Base-by-base conservation (phyloP, 2,797 vertebrate genomes). In the Danionella dracula region DNA sequence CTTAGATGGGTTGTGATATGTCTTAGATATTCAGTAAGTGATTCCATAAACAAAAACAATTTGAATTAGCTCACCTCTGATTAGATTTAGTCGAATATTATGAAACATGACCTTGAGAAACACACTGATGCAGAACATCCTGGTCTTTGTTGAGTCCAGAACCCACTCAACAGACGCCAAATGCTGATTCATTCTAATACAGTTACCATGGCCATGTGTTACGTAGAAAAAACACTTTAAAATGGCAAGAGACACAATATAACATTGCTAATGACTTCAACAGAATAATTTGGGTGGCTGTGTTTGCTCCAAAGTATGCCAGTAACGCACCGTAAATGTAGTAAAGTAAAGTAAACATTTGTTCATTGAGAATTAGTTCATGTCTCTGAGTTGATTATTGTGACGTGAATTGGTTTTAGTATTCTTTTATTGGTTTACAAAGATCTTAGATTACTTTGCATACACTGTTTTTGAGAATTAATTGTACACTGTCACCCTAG, bases 21-120 rank as follows among this genome's bases (percentile, higher is more conserved):
- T n/a, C n/a, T n/a, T n/a, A n/a, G n/a, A n/a, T n/a, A n/a, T 60
- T 15, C 10, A 17, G 38, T 29, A 29, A 41, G 15, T 20, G 15
- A 50, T 38, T 50, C 34, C 21, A 50, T 62, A 62, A 62, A 62
- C 45, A 50, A 40, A 62, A n/a, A 34, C 10, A 6, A 60, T 60
- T n/a, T 2, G 42, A 48, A 60, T 60, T 48, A 48, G 19, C 21
- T 62, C 45, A 62, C 50, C 21, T 40, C 21, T 40, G 35, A 62
- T 15, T 32, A 49, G 41, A 34, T 61, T 35, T 49, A 49, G 10
- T 57, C 37, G 55, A 57, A 29, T 32, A 12, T 50, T 20, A 42
- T 63, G 34, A 63, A 32, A 51, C 27, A 12, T 9, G 37, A 34
- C 51, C 13, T 23, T 37, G 59, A 38, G 21, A 21, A 62, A 57